These are phyloP conservation scores for Engraulis encrasicolus DNA, from an alignment of 2,113 vertebrate species.

Conservation along the genomic window DNA sequence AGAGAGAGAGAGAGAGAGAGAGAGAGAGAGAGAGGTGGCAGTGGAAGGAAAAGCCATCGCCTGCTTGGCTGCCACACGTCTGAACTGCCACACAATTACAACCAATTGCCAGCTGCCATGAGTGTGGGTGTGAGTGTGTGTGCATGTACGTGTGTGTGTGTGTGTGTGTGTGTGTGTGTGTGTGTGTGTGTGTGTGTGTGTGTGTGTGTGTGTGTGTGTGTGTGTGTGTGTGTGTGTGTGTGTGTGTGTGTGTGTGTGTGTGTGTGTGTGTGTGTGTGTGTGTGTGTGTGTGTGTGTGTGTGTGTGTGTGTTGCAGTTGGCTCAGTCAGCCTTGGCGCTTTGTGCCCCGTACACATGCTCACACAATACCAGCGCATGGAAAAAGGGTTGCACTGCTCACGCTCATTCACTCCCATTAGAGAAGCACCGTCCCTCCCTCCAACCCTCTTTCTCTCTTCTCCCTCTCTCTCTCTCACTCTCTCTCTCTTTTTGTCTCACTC, in stretches of 20 bases:
- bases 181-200: too few species aligned
- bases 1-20: conserved; percentile 24
- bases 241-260: too few species aligned
- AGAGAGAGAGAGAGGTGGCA: conserved; percentile 7
- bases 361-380: conserved; percentile 36
- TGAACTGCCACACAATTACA: conserved; percentile 58
- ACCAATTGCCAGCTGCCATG: conserved; percentile 50
- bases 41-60: conserved; percentile 2
- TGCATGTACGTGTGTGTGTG: too few species aligned
- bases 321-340: conserved; percentile 48
- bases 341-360: conserved; percentile 38
- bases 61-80: conserved; percentile 45
- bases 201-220: too few species aligned
- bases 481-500: background rate
- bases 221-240: too few species aligned
- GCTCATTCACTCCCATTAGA: background rate
- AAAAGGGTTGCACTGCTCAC: background rate
- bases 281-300: too few species aligned
- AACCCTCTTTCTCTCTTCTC: too few species aligned
- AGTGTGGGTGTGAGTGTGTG: too few species aligned
- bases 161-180: too few species aligned
- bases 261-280: too few species aligned
- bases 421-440: background rate
- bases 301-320: conserved; percentile 20
- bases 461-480: too few species aligned